These are phyloP conservation scores for Fabriciana adippe DNA, from an alignment of 2,888 invertebrate species.

Conservation along the genomic window DNA sequence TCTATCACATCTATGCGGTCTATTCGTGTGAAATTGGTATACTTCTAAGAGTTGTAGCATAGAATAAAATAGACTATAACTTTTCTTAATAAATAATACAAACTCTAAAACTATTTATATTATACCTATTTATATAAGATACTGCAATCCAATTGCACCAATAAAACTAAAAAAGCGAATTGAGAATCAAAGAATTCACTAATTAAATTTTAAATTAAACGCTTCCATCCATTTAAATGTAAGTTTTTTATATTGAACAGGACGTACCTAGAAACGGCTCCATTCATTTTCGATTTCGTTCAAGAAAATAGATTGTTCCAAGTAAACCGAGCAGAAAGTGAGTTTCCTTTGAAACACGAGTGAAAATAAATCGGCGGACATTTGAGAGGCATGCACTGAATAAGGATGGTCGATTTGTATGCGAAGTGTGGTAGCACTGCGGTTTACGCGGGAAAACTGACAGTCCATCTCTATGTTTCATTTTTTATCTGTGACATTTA, in stretches of 20 bases:
- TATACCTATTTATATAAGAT: no score
- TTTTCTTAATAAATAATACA: no score
- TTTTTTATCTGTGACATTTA: conserved; percentile 39
- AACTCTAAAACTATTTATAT: no score
- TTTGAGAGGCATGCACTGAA: conserved; percentile 52
- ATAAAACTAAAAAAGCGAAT: no score
- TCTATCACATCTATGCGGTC: no score
- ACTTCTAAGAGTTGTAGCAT: no score
- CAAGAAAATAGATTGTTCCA: conserved; percentile 46
- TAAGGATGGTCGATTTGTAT: conserved; percentile 51
- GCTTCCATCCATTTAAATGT: background rate
- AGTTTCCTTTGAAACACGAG: conserved; percentile 64
- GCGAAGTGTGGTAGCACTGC: conserved; percentile 39
- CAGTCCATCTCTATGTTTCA: conserved; percentile 35
- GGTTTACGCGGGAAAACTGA: conserved; percentile 47
- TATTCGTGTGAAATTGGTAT: no score
- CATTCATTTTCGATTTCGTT: conserved; percentile 42
- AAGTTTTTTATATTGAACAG: conserved; percentile 7
- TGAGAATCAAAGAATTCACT: background rate
- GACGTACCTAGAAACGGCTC: conserved; percentile 13
- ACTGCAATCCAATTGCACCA: no score
- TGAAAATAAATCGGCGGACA: conserved; percentile 64
- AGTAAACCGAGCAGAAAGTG: conserved; percentile 65
- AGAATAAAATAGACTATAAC: no score
- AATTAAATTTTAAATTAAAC: conserved; percentile 3